phyloP scores from a whole-genome alignment of 1,140 invertebrate genomes.

The Drosophila melanica region DNA sequence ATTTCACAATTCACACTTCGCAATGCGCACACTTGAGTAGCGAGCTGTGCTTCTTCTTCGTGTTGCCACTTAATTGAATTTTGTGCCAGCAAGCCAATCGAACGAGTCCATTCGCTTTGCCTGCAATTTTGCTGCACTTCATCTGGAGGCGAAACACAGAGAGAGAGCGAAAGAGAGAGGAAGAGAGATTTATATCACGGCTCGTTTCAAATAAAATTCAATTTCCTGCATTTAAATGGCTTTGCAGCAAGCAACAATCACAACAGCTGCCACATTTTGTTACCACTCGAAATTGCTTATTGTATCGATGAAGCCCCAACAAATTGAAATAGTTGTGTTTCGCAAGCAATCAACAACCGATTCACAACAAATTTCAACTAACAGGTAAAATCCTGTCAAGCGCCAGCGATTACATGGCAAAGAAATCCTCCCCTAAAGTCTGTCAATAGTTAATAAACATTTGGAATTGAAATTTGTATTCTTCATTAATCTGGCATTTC shows the following conservation, averaged over 20 bases:
- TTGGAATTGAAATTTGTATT: too few relatives aligned
- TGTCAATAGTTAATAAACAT: too few relatives aligned
- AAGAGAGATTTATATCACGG: conserved; percentile 29
- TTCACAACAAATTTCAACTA: conserved; percentile 27
- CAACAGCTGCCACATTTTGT: conserved; percentile 34
- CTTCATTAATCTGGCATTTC: too few relatives aligned
- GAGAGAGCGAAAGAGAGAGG: background rate
- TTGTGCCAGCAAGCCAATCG: conserved; percentile 13
- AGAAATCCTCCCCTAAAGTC: too few relatives aligned
- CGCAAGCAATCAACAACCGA: conserved; percentile 1
- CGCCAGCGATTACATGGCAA: background rate
- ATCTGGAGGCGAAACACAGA: background rate
- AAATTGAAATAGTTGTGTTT: conserved; percentile 27
- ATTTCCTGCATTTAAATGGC: conserved; percentile 78
- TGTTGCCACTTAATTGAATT: conserved; percentile 38
- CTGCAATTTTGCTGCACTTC: conserved; percentile 18
- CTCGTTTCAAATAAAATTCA: conserved; percentile 61
- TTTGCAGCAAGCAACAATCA: conserved; percentile 55
- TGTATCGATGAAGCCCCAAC: conserved; percentile 29
- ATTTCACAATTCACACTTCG: conserved; percentile 8
- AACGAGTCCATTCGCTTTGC: conserved; percentile 5
- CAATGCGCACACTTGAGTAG: conserved; percentile 6
- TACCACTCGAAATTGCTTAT: conserved; percentile 26
- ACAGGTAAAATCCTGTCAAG: background rate
- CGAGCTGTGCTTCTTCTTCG: background rate